phyloP scores from a whole-genome alignment of 2,797 vertebrate species.

The Adrianichthys oophorus region DNA sequence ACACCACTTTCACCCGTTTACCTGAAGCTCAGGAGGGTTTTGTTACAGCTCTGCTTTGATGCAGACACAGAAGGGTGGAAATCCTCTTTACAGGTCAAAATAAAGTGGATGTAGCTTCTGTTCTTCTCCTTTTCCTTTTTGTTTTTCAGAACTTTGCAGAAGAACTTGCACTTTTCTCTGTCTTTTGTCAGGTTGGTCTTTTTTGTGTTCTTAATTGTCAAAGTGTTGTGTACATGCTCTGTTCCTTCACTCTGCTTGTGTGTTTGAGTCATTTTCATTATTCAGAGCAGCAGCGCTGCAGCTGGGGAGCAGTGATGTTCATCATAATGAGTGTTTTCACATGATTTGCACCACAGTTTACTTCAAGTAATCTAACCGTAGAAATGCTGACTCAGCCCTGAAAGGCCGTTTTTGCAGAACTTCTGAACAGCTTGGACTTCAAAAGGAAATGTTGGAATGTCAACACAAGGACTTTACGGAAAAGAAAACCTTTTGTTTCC shows the following conservation, averaged over 20 bases:
- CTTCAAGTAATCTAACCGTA: conserved; percentile 22
- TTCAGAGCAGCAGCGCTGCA: not conserved
- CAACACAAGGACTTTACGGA: conserved; percentile 24
- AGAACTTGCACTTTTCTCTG: no score
- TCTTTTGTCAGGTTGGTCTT: no score
- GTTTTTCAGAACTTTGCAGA: no score
- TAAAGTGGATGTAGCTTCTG: no score
- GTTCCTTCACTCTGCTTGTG: no score
- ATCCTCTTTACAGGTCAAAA: no score
- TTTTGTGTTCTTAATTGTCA: not conserved
- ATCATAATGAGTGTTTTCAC: conserved; percentile 5
- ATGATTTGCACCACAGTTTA: conserved; percentile 5
- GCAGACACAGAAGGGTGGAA: no score
- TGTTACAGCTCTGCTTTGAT: no score
- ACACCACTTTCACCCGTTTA: no score
- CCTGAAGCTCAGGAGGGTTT: no score
- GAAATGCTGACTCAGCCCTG: conserved; percentile 32
- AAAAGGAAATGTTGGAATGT: conserved; percentile 28
- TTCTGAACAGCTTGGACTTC: conserved; percentile 34
- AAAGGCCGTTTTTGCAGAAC: conserved; percentile 15
- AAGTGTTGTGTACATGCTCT: not conserved
- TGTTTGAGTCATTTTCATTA: no score
- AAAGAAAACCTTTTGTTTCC: conserved; percentile 19
- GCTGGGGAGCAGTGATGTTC: conserved; percentile 10
- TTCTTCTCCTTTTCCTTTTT: no score